These are phyloP conservation scores for Cyphomyrmex costatus DNA, from an alignment of 1,140 invertebrate species.

Conservation along the genomic window DNA sequence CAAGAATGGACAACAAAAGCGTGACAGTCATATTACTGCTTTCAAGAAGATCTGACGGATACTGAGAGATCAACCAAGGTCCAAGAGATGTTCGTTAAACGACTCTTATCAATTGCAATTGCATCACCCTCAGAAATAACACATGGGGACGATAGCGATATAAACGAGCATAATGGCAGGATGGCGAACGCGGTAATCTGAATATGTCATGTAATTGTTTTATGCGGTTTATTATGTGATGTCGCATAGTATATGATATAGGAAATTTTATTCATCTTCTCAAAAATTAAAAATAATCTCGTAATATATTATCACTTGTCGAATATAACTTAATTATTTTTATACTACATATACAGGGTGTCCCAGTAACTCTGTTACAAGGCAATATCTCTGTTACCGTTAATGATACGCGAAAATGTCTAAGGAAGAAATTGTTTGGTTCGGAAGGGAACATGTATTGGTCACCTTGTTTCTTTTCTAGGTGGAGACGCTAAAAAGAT, in stretches of 20 bases:
- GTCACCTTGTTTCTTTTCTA: no score
- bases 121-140: not conserved
- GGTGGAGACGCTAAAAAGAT: no score
- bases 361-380: no score
- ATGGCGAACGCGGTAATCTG: no score
- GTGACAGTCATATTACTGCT: slow-evolving; percentile 73
- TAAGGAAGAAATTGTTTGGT: no score
- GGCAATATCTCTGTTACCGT: no score
- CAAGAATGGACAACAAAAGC: not conserved
- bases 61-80: not conserved
- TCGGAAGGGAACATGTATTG: no score
- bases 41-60: not conserved
- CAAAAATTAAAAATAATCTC: not conserved
- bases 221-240: not conserved
- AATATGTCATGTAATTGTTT: not conserved
- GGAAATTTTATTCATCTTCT: not conserved
- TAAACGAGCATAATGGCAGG: no score
- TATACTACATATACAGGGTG: no score
- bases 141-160: not conserved
- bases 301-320: no score
- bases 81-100: not conserved
- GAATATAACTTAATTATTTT: no score
- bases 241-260: not conserved
- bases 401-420: no score
- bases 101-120: not conserved